Evolutionary conservation across 2,888 invertebrate genomes (phyloP), one percentile per base, ranked within the genome.

Genomic region (Mylabris sibirica): DNA sequence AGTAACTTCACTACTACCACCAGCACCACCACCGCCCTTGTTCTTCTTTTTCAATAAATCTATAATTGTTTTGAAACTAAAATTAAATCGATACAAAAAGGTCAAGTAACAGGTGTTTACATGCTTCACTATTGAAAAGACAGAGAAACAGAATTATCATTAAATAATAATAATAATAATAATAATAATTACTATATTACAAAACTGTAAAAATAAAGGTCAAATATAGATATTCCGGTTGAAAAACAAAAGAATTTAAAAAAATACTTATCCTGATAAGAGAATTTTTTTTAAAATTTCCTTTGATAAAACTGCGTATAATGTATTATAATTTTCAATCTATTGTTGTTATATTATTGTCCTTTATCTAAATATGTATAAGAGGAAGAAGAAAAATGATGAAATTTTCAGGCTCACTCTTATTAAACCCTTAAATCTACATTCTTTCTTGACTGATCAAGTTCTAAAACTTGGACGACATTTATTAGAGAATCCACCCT

Each of bases 391-490:
- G 26, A 30, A 64, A 34, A 49, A 60, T 64, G 11, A 49, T 53
- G 60, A 57, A 68, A 59, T 41, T 68, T 64, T 57, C 53, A 35
- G 35, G 30, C 30, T 30, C n/a, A 49, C 76, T 77, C 76, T 77
- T 79, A 79, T 79, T 79, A 78, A 79, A 78, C 76, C 73, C 78
- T 76, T 79, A 79, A 79, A 80, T 80, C 78, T 76, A 77, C 77
- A 79, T 79, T 79, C 78, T 76, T 77, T 74, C 75, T 72, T 72
- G 74, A 76, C 77, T 80, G 79, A 81, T 81, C 80, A 80, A 81
- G 80, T 80, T 78, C 77, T 77, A 77, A 79, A 79, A 80, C 77
- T 79, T 75, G 73, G 73, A 75, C 79, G 81, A 81, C 81, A 80
- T 79, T 80, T 81, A 81, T 81, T 81, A 80, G 78, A 69, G 65